phyloP scores from a whole-genome alignment of 1,140 invertebrate species.

The Drosophila bocki region DNA sequence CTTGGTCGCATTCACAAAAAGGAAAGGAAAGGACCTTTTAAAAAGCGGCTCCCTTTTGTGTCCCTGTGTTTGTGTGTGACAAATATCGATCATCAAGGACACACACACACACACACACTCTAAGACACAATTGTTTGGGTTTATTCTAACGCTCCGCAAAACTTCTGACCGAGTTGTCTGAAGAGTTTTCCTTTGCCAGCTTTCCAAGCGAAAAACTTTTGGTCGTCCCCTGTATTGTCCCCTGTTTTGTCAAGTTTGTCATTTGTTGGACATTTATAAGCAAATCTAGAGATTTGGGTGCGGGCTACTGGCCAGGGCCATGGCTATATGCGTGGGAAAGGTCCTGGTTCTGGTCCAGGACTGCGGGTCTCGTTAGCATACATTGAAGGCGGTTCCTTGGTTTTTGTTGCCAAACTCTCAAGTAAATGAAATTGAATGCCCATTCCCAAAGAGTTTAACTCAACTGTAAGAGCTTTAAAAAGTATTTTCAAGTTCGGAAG shows the following conservation, averaged over 20 bases:
- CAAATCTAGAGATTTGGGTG: slow-evolving; percentile 55
- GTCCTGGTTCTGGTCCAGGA: slow-evolving; percentile 2
- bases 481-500: slow-evolving; percentile 70
- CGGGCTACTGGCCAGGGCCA: not conserved
- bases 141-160: slow-evolving; percentile 49
- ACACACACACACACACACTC: slow-evolving; percentile 32
- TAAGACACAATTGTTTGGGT: slow-evolving; percentile 43
- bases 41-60: slow-evolving; percentile 62
- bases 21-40: slow-evolving; percentile 70
- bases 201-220: slow-evolving; percentile 59
- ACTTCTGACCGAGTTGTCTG: slow-evolving; percentile 56
- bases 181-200: slow-evolving; percentile 40
- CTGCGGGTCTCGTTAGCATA: slow-evolving; percentile 64
- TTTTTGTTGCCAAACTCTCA: slow-evolving; percentile 59
- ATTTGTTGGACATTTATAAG: slow-evolving; percentile 81
- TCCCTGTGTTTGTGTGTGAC: slow-evolving; percentile 43
- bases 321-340: slow-evolving; percentile 14
- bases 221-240: slow-evolving; percentile 15
- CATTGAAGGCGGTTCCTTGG: slow-evolving; percentile 32
- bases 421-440: slow-evolving; percentile 72
- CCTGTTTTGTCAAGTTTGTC: slow-evolving; percentile 64
- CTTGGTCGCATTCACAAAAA: slow-evolving; percentile 68
- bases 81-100: slow-evolving; percentile 66
- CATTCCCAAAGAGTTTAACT: slow-evolving; percentile 48
- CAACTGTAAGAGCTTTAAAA: slow-evolving; percentile 67